phyloP scores from a whole-genome alignment of 2,797 vertebrate genomes.

The Rhinoraja longicauda region DNA sequence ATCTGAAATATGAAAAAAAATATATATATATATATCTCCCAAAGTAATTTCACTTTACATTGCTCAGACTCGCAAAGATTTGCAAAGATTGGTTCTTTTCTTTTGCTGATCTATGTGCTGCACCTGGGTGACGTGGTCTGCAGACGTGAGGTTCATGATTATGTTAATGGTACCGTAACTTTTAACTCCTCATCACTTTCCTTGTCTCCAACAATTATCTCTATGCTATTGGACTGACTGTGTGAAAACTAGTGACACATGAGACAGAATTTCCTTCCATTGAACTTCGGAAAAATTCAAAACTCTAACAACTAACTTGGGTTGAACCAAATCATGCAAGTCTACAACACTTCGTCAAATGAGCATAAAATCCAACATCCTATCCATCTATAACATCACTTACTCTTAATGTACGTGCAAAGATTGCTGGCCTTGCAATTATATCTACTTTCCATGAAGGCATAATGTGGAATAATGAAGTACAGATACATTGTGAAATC shows the following conservation, averaged over 20 bases:
- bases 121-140: not conserved
- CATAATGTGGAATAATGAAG: no score
- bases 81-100: not conserved
- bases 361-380: not conserved
- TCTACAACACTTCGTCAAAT: no score
- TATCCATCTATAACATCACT: not conserved
- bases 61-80: no score
- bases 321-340: no score
- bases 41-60: not conserved
- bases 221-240: not conserved
- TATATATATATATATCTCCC: no score
- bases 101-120: no score
- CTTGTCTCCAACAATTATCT: not conserved
- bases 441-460: no score
- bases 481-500: no score
- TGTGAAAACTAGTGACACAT: not conserved
- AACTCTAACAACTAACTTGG: no score
- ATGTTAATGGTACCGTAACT: not conserved
- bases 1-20: no score
- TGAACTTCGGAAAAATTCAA: not conserved
- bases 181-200: not conserved
- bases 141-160: not conserved
- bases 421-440: no score
- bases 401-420: not conserved
- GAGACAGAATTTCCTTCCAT: not conserved